Conservation (phyloP, 1,140 invertebrate genomes). For the Coptotermes formosanus region DNA sequence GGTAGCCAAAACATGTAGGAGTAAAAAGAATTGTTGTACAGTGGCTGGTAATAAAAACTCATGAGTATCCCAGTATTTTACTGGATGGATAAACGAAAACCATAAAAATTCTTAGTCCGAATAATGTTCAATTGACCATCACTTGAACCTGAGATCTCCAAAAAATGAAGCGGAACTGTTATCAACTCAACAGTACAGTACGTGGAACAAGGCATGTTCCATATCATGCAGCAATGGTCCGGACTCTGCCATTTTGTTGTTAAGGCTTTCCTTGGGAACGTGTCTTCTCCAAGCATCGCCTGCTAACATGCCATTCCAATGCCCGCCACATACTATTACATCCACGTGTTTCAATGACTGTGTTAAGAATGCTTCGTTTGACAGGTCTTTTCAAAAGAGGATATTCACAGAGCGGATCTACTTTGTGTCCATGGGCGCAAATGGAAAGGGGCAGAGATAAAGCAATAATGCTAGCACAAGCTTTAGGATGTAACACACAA, state of each 20-base stretch:
- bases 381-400: slow-evolving; percentile 57
- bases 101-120: too few species aligned
- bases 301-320: neutral
- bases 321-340: neutral
- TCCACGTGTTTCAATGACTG: neutral
- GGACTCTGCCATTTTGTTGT: neutral
- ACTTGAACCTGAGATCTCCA: too few species aligned
- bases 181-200: too few species aligned
- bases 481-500: slow-evolving; percentile 48
- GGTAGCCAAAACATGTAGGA: too few species aligned
- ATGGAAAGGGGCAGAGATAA: slow-evolving; percentile 49
- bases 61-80: too few species aligned
- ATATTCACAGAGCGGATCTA: slow-evolving; percentile 61
- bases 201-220: too few species aligned
- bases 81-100: too few species aligned
- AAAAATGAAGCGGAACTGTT: too few species aligned
- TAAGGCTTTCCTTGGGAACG: neutral
- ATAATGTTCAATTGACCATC: too few species aligned
- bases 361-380: neutral
- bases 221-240: too few species aligned
- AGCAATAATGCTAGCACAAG: slow-evolving; percentile 48
- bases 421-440: slow-evolving; percentile 58
- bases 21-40: too few species aligned
- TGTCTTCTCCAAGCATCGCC: neutral
- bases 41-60: too few species aligned